Conservation (phyloP, 2,888 invertebrate genomes). For the Empis stercorea region DNA sequence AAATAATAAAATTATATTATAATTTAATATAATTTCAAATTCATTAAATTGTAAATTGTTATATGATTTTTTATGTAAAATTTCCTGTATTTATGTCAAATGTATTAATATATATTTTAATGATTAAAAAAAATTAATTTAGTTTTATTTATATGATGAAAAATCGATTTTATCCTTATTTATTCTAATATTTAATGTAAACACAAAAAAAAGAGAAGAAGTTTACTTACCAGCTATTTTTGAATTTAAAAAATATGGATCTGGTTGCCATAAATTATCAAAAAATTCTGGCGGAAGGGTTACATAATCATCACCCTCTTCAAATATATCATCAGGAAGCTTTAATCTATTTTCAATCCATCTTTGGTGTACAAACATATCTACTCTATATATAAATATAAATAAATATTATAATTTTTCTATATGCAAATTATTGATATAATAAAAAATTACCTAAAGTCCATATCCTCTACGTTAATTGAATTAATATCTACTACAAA, state of each 20-base stretch:
- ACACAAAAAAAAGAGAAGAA: too few relatives aligned
- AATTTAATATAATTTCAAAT: too few relatives aligned
- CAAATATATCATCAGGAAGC: slow-evolving; percentile 64
- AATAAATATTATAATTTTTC: not conserved
- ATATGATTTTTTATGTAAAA: too few relatives aligned
- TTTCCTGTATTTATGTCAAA: too few relatives aligned
- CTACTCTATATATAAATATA: slow-evolving; percentile 46
- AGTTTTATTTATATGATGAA: too few relatives aligned
- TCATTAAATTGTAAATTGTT: too few relatives aligned
- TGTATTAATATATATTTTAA: too few relatives aligned
- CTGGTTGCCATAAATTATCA: slow-evolving; percentile 78
- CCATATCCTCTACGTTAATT: slow-evolving; percentile 80
- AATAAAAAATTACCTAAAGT: slow-evolving; percentile 54
- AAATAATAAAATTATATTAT: too few relatives aligned
- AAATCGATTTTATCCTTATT: too few relatives aligned
- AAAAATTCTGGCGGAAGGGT: slow-evolving; percentile 68
- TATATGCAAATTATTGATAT: not conserved
- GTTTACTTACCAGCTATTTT: slow-evolving; percentile 66
- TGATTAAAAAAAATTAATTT: too few relatives aligned
- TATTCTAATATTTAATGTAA: too few relatives aligned
- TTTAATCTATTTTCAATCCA: slow-evolving; percentile 68
- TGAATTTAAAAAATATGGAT: slow-evolving; percentile 72
- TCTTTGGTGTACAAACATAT: slow-evolving; percentile 70
- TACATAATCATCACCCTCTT: slow-evolving; percentile 66
- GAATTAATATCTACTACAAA: slow-evolving; percentile 78